These are phyloP conservation scores for Adelges cooleyi DNA, from an alignment of 1,140 invertebrate species.

Conservation along the genomic window DNA sequence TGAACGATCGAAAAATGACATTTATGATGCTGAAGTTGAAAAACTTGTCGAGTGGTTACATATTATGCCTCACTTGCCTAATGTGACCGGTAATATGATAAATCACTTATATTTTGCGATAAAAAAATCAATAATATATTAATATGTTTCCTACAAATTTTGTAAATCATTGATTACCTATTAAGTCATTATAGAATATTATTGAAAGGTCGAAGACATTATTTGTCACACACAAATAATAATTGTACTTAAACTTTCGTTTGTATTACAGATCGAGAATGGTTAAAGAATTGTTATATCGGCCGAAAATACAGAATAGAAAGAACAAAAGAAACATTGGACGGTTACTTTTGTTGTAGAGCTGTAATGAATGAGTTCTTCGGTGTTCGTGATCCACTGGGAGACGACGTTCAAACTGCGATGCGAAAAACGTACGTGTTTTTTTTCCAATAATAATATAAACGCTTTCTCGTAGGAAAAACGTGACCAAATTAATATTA, in stretches of 20 bases:
- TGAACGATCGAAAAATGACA: background rate
- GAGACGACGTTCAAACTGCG: slow-evolving; percentile 5
- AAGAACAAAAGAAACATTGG: slow-evolving; percentile 1
- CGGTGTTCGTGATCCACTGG: slow-evolving; percentile 5
- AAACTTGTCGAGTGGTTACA: slow-evolving; percentile 6
- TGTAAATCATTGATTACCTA: no score
- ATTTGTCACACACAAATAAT: background rate
- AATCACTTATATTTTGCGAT: no score
- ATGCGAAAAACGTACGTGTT: slow-evolving; percentile 22
- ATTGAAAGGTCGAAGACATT: no score
- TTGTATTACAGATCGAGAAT: slow-evolving; percentile 36
- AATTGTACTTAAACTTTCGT: slow-evolving; percentile 34
- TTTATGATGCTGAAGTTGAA: background rate
- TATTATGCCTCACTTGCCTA: background rate
- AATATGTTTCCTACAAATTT: no score
- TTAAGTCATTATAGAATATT: no score
- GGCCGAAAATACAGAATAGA: slow-evolving; percentile 5
- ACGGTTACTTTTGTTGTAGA: slow-evolving; percentile 16
- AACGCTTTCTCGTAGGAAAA: background rate
- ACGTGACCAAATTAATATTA: background rate
- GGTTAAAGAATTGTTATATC: background rate
- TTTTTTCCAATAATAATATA: no score
- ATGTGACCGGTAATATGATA: background rate
- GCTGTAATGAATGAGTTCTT: slow-evolving; percentile 1
- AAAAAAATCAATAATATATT: no score